Percentiles rank a stretch among this genome's conserved stretches.
Evolutionary conservation across 2,888 invertebrate species (phyloP).

Genomic region (Ectropis crepuscularia): DNA sequence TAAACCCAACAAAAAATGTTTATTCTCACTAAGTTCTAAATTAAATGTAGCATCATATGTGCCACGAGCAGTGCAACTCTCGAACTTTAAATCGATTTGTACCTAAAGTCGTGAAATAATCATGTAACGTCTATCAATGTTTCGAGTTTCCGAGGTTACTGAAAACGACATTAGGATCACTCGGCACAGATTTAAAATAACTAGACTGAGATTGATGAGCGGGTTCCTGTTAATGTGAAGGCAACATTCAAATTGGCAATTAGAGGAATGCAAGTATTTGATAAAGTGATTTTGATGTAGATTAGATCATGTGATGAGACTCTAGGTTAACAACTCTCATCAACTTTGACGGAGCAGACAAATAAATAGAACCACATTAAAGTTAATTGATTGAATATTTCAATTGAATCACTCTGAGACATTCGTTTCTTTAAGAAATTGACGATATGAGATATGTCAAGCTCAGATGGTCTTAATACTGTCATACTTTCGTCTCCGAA

Average conservation of each 20-base stretch:
- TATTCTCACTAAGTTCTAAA: no score
- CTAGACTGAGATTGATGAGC: slow-evolving; percentile 25
- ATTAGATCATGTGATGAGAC: slow-evolving; percentile 12
- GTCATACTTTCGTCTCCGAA: no score
- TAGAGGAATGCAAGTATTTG: slow-evolving; percentile 11
- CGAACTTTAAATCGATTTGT: no score
- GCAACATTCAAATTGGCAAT: slow-evolving; percentile 12
- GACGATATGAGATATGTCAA: no score
- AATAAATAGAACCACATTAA: background rate
- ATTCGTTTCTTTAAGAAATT: no score
- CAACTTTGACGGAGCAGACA: background rate
- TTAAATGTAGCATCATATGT: no score
- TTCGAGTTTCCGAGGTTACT: background rate
- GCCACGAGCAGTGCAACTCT: no score
- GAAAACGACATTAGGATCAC: slow-evolving; percentile 5
- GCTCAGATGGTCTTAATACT: no score
- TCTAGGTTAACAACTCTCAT: slow-evolving; percentile 2
- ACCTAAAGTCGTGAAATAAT: no score
- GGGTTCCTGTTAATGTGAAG: slow-evolving; percentile 9
- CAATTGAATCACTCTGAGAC: no score
- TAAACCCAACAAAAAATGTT: no score
- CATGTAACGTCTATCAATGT: no score
- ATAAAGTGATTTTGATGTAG: slow-evolving; percentile 4
- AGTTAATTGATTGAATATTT: background rate
- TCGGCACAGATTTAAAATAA: slow-evolving; percentile 8